Base-by-base conservation (phyloP, 2,113 vertebrate species). In the Lycaon pictus region DNA sequence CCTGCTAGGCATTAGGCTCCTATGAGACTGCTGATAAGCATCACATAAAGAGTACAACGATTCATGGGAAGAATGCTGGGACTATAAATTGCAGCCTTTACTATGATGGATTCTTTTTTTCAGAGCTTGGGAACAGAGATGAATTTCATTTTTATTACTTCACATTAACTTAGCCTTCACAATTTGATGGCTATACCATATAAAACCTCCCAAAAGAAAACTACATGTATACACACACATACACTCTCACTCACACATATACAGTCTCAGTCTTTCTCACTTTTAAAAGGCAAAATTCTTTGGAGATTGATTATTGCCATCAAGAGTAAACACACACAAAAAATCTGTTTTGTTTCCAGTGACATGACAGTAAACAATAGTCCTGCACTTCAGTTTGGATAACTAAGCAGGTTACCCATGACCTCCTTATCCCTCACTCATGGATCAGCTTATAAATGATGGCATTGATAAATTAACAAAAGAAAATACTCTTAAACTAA, bases 71-170 rank as follows among this genome's bases (percentile, higher is more conserved):
- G 11, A 84, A 88, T 15, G n/a, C 1, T n/a, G 22, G 43, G 48
- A 56, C 35, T 55, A 76, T 51, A 58, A 37, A 65, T 55, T 72
- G 27, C 32, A 63, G n/a, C 29, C 69, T 96, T 90, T 72, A 90
- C 9, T 25, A 22, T 25, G 35, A 69, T 35, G n/a, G 43, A 60
- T 25, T 69, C 37, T 79, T 53, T 76, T 88, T 37, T 35, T 65
- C 32, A 85, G 65, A 81, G 58, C 20, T 67, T 81, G 37, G 23
- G 71, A 53, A 60, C 7, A 76, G 10, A 27, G 58, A 55, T 63
- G 35, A 81, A 84, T 77, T 94, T 97, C 63, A 94, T 37, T 93
- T 93, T 17, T 56, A 83, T 74, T 93, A 93, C 20, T 80, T 92
- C 86, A 63, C 17, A 35, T 83, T 85, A 93, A 71, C 5, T 94